phyloP scores from a whole-genome alignment of 2,113 vertebrate species.

The Prionailurus viverrinus region DNA sequence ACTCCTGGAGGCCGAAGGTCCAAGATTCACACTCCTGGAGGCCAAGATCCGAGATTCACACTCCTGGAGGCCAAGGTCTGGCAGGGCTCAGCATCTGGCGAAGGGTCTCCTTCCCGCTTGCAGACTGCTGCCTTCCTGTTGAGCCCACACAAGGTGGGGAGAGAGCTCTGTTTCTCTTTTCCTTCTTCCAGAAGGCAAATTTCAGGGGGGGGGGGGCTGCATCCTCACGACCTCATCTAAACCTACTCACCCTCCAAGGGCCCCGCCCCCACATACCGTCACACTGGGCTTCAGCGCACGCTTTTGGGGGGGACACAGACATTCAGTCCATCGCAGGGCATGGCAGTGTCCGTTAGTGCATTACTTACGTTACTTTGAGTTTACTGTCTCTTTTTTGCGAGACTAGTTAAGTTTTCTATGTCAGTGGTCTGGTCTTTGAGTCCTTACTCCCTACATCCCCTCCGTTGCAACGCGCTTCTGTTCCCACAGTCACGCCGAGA shows the following conservation, averaged over 20 bases:
- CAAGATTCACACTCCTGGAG: not conserved
- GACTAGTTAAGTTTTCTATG: not conserved
- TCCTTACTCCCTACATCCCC: not conserved
- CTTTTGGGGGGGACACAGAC: not conserved
- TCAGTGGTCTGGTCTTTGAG: not conserved
- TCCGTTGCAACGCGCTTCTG: not conserved
- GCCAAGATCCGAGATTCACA: not conserved
- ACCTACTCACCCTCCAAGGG: not conserved
- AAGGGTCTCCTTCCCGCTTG: not conserved
- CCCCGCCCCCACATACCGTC: not conserved
- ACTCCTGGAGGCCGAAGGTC: too few relatives aligned
- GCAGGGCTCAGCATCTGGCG: not conserved
- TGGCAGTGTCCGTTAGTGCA: not conserved
- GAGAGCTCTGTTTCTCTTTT: not conserved
- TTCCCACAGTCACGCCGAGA: not conserved
- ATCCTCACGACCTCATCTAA: too few relatives aligned
- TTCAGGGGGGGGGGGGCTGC: fast-evolving
- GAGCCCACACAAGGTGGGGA: not conserved
- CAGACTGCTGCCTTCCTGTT: not conserved
- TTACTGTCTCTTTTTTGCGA: not conserved
- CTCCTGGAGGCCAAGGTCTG: not conserved
- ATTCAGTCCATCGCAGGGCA: not conserved
- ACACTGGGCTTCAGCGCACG: not conserved
- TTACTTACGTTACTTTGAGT: not conserved
- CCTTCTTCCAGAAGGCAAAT: not conserved